phyloP scores from a whole-genome alignment of 23 tunicate species.

The Styela plicata region DNA sequence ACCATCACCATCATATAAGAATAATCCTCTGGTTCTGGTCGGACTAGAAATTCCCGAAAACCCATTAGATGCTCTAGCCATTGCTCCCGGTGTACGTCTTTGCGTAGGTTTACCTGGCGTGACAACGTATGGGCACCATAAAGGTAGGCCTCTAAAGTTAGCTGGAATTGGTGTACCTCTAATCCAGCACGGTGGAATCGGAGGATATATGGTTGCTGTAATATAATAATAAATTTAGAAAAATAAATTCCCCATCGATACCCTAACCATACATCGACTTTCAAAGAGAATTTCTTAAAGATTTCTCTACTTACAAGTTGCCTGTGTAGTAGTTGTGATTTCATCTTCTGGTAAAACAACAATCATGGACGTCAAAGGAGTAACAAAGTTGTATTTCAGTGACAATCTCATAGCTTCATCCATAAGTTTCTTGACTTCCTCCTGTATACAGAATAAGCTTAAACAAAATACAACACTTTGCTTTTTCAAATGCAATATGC shows the following conservation, averaged over 20 bases:
- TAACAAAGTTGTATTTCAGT: constrained; percentile 56
- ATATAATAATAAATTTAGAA: background rate
- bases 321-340: constrained; percentile 8
- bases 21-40: no score
- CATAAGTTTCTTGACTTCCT: constrained; percentile 17
- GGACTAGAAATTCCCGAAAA: background rate
- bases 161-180: background rate
- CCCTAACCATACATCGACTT: no score
- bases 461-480: no score
- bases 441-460: no score
- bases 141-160: background rate
- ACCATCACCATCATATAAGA: no score
- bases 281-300: no score
- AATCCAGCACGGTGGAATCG: background rate
- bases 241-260: no score
- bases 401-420: constrained; percentile 39
- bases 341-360: constrained; percentile 55
- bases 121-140: constrained; percentile 11
- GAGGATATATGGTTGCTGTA: background rate
- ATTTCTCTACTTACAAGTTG: background rate
- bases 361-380: constrained; percentile 78
- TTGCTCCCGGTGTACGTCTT: no score
- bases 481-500: no score
- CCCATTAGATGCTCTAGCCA: no score
- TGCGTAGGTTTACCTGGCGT: no score